Evolutionary conservation across 2,888 invertebrate genomes (phyloP).

Genomic region (Bellardia pandia): DNA sequence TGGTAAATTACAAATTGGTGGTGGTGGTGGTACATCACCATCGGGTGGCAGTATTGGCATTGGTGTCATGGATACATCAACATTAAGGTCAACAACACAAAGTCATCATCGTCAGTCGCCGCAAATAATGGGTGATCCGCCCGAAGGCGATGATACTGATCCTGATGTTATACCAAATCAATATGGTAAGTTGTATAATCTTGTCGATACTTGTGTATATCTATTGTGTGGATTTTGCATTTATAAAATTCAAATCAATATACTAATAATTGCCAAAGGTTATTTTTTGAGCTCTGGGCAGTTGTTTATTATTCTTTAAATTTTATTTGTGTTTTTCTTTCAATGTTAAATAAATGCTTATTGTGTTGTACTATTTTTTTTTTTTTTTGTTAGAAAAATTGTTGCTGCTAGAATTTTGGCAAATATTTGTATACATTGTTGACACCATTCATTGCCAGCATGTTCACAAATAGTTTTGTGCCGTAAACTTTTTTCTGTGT

Average conservation of each 20-base stretch:
- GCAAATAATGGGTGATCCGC: conserved; percentile 82
- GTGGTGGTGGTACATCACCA: conserved; percentile 74
- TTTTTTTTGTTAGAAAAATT: background rate
- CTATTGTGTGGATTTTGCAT: too few relatives aligned
- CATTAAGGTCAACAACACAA: conserved; percentile 79
- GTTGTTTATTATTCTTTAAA: background rate
- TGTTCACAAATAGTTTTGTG: conserved; percentile 23
- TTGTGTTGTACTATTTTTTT: background rate
- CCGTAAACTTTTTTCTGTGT: conserved; percentile 26
- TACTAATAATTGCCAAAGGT: background rate
- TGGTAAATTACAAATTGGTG: conserved; percentile 82
- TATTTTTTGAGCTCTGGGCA: background rate
- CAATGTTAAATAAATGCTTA: background rate
- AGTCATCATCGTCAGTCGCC: conserved; percentile 84
- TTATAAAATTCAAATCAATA: too few relatives aligned
- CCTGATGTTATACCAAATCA: conserved; percentile 95
- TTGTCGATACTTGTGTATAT: too few relatives aligned
- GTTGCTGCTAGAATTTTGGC: conserved; percentile 39
- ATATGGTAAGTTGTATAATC: conserved; percentile 88
- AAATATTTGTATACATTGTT: conserved; percentile 30
- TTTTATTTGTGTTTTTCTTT: background rate
- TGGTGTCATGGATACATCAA: conserved; percentile 84
- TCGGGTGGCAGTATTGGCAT: conserved; percentile 73
- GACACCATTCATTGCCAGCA: conserved; percentile 26
- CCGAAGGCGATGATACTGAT: conserved; percentile 88